phyloP scores from a whole-genome alignment of 2,888 invertebrate species.

The Thereva unica region DNA sequence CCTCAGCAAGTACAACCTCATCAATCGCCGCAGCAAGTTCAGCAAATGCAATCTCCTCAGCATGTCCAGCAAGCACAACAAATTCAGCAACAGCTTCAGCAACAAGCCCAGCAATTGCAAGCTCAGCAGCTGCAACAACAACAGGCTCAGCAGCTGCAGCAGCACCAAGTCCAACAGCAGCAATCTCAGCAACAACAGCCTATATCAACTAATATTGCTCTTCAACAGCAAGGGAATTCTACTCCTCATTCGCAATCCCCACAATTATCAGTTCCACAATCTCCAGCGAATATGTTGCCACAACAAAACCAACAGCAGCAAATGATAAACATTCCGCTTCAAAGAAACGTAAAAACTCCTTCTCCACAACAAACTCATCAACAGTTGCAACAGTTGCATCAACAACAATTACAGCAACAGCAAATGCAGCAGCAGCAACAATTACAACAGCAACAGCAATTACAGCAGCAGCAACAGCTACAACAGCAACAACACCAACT shows the following conservation, averaged over 20 bases:
- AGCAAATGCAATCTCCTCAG: slow-evolving; percentile 61
- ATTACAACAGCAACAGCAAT: background rate
- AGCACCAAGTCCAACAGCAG: slow-evolving; percentile 43
- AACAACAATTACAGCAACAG: background rate
- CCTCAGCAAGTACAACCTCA: background rate
- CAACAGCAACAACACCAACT: slow-evolving; percentile 12
- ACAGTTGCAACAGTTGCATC: background rate
- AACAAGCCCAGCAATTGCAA: slow-evolving; percentile 49
- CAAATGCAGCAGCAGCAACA: background rate
- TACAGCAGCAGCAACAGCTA: background rate
- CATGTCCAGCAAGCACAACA: slow-evolving; percentile 56
- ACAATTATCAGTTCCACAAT: no score
- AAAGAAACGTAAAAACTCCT: no score
- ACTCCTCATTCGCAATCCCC: no score
- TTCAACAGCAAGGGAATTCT: no score
- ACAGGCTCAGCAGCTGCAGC: slow-evolving; percentile 51
- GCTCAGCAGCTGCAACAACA: slow-evolving; percentile 52
- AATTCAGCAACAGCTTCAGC: slow-evolving; percentile 20
- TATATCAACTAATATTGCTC: no score
- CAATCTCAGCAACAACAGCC: slow-evolving; percentile 37
- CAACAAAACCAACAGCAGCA: no score
- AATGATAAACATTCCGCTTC: no score
- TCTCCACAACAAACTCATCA: background rate
- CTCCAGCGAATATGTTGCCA: no score
- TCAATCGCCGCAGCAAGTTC: slow-evolving; percentile 52